phyloP scores from a whole-genome alignment of 2,113 vertebrate genomes.

The Elaphurus davidianus region DNA sequence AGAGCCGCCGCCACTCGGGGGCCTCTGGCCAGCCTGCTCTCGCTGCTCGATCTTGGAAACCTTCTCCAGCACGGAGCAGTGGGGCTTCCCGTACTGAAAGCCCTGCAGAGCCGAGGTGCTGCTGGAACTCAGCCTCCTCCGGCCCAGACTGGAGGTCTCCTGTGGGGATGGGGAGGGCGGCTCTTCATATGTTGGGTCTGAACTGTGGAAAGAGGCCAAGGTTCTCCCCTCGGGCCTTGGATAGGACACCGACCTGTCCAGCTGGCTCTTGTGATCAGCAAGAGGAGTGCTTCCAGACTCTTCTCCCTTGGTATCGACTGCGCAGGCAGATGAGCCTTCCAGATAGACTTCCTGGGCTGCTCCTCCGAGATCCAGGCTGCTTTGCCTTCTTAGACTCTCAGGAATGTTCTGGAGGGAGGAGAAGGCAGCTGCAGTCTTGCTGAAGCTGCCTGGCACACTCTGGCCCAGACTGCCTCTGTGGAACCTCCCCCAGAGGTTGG shows the following conservation, averaged over 20 bases:
- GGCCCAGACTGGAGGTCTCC: conserved; percentile 65
- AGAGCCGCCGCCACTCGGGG: conserved; percentile 64
- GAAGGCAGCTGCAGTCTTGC: conserved; percentile 68
- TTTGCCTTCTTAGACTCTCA: conserved; percentile 73
- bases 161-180: conserved; percentile 80
- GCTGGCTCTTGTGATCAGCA: conserved; percentile 50
- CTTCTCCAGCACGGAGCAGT: conserved; percentile 92
- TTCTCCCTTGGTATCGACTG: conserved; percentile 58
- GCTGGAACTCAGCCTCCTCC: conserved; percentile 74
- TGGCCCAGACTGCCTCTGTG: conserved; percentile 67
- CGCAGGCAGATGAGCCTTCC: conserved; percentile 46
- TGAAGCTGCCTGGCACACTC: conserved; percentile 67
- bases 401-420: conserved; percentile 80
- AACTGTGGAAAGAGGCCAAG: background rate
- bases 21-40: conserved; percentile 82
- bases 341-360: conserved; percentile 49
- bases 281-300: conserved; percentile 59
- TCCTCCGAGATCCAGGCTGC: conserved; percentile 61
- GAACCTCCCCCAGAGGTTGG: background rate
- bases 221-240: conserved; percentile 71
- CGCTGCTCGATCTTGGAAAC: conserved; percentile 91
- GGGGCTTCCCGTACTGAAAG: conserved; percentile 66
- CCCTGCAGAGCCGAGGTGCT: conserved; percentile 58
- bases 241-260: conserved; percentile 54
- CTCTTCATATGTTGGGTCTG: conserved; percentile 80